Percentiles rank a stretch among this genome's conserved stretches.
These are phyloP conservation scores for Portevinia maculata DNA, from an alignment of 2,888 invertebrate genomes.

Conservation along the genomic window DNA sequence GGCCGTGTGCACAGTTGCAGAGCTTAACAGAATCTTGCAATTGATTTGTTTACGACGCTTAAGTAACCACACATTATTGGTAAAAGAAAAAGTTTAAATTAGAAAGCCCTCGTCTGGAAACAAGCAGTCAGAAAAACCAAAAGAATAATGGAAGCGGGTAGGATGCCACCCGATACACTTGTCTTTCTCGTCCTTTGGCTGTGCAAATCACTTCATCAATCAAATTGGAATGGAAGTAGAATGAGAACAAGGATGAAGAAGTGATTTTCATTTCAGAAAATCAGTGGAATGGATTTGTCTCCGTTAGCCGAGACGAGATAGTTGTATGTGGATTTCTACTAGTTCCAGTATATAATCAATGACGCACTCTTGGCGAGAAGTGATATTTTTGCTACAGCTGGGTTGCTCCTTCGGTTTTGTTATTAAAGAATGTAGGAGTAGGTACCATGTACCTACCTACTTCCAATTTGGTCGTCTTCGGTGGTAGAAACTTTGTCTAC, in stretches of 20 bases:
- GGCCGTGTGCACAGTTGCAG: neutral
- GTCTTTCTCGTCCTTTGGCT: slow-evolving; percentile 5
- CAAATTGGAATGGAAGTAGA: slow-evolving; percentile 29
- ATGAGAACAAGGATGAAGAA: slow-evolving; percentile 1
- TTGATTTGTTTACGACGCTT: neutral
- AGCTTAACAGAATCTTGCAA: neutral
- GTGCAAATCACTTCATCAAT: slow-evolving; percentile 41
- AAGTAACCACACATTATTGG: neutral
- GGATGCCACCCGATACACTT: neutral
- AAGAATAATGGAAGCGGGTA: no score
- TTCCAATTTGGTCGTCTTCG: neutral
- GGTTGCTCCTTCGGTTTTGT: neutral
- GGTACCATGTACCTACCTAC: no score
- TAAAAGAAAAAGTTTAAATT: slow-evolving; percentile 11
- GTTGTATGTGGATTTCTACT: slow-evolving; percentile 18
- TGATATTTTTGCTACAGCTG: slow-evolving; percentile 25
- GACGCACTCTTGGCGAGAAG: slow-evolving; percentile 10
- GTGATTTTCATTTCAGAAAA: slow-evolving; percentile 31
- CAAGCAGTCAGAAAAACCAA: no score
- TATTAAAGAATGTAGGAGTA: no score
- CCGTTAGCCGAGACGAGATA: neutral
- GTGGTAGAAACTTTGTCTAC: neutral
- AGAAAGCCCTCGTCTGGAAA: no score
- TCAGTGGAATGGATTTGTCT: slow-evolving; percentile 5
- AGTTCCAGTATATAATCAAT: slow-evolving; percentile 5